These are phyloP conservation scores for Clangula hyemalis DNA, from an alignment of 2,797 vertebrate genomes.

Conservation along the genomic window DNA sequence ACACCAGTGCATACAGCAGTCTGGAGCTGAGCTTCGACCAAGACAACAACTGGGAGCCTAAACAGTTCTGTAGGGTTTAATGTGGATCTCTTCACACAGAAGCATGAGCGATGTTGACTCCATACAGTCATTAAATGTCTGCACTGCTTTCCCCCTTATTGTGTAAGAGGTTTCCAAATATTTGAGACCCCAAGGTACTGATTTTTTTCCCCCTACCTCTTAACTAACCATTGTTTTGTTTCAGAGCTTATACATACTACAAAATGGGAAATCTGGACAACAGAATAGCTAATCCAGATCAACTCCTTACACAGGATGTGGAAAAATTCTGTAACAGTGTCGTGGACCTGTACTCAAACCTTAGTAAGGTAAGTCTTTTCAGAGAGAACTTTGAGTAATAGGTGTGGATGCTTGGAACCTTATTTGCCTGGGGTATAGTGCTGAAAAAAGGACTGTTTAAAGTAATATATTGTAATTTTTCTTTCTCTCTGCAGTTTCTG, in stretches of 20 bases:
- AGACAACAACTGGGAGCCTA: not conserved
- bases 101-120: not conserved
- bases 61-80: not conserved
- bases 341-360: constrained; percentile 97
- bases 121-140: not conserved
- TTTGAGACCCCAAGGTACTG: not conserved
- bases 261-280: constrained; percentile 99
- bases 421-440: not conserved
- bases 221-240: constrained; percentile 39
- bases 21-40: not conserved
- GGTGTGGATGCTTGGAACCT: not conserved
- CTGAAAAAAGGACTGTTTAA: not conserved
- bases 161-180: fast-evolving
- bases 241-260: constrained; percentile 94
- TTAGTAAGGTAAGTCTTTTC: constrained; percentile 90
- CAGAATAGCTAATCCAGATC: constrained; percentile 96
- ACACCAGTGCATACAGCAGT: not conserved
- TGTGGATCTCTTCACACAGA: not conserved
- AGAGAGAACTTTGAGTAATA: not conserved
- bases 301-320: constrained; percentile 97
- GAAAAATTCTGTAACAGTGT: constrained; percentile 99
- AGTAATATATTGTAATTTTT: not conserved
- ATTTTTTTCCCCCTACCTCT: not conserved
- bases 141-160: not conserved
- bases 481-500: not conserved